phyloP scores from a whole-genome alignment of 2,888 invertebrate species.

The Teleiodes luculella region DNA sequence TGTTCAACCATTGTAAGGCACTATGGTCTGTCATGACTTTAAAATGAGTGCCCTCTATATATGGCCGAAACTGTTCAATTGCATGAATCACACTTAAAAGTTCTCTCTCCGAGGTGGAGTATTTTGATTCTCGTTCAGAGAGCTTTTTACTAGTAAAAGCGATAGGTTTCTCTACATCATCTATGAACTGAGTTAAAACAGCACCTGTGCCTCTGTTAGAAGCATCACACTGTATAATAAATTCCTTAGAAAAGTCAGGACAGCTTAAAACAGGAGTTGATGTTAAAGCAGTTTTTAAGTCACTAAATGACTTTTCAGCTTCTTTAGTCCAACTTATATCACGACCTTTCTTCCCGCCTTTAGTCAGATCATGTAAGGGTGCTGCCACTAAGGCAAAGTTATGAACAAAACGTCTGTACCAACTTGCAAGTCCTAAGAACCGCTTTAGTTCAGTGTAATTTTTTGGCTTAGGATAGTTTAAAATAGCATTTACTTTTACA shows the following conservation, averaged over 20 bases:
- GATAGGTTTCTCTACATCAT: slow-evolving; percentile 18
- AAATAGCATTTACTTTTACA: slow-evolving; percentile 21
- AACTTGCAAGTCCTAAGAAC: slow-evolving; percentile 22
- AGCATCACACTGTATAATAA: slow-evolving; percentile 22
- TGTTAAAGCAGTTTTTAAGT: slow-evolving; percentile 18
- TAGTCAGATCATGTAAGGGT: slow-evolving; percentile 15
- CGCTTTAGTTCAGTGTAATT: slow-evolving; percentile 21
- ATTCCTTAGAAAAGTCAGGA: slow-evolving; percentile 19
- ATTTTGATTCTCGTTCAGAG: slow-evolving; percentile 13
- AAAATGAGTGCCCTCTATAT: slow-evolving; percentile 19
- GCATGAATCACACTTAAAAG: slow-evolving; percentile 18
- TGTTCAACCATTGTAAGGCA: slow-evolving; percentile 18
- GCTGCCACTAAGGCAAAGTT: slow-evolving; percentile 21
- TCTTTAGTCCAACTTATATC: slow-evolving; percentile 18
- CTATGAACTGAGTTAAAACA: slow-evolving; percentile 12
- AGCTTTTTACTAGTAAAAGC: slow-evolving; percentile 18
- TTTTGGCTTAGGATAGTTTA: slow-evolving; percentile 23
- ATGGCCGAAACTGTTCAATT: slow-evolving; percentile 20
- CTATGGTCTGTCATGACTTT: slow-evolving; percentile 8
- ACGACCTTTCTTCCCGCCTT: slow-evolving; percentile 7
- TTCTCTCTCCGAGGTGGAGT: slow-evolving; percentile 18
- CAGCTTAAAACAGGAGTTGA: slow-evolving; percentile 20
- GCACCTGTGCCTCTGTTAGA: slow-evolving; percentile 20
- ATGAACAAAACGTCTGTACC: slow-evolving; percentile 21
- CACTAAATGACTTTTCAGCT: slow-evolving; percentile 18